phyloP scores from a whole-genome alignment of 2,797 vertebrate species.

The Streptopelia turtur region DNA sequence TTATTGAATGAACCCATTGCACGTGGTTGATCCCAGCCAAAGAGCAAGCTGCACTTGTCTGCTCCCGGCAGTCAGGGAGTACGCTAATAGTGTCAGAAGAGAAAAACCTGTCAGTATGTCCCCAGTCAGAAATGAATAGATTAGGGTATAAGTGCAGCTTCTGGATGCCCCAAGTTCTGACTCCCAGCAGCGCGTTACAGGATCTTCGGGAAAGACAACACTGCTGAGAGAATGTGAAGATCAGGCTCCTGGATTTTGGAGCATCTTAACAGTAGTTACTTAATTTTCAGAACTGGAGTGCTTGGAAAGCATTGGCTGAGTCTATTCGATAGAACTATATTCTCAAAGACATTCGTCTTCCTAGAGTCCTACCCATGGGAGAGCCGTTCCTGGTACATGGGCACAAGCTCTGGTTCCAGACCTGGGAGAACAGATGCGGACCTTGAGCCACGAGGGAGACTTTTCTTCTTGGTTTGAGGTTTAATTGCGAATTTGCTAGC shows the following conservation, averaged over 20 bases:
- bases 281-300: background rate
- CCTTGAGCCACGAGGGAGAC: background rate
- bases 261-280: background rate
- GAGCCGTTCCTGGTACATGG: background rate
- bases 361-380: background rate
- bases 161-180: background rate
- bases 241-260: background rate
- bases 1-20: background rate
- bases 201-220: background rate
- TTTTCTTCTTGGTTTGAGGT: background rate
- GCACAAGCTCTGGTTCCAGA: background rate
- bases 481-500: constrained; percentile 7
- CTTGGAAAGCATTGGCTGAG: background rate
- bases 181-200: background rate
- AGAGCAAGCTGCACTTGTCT: background rate
- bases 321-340: background rate
- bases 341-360: background rate
- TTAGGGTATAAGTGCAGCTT: background rate
- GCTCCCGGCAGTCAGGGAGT: background rate
- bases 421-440: background rate
- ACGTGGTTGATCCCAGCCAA: background rate
- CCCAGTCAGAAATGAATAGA: background rate
- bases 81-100: background rate
- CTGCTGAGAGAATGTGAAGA: background rate
- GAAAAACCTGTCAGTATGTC: background rate